Evolutionary conservation across 2,888 invertebrate genomes (phyloP).

Genomic region (Erynnis tages): DNA sequence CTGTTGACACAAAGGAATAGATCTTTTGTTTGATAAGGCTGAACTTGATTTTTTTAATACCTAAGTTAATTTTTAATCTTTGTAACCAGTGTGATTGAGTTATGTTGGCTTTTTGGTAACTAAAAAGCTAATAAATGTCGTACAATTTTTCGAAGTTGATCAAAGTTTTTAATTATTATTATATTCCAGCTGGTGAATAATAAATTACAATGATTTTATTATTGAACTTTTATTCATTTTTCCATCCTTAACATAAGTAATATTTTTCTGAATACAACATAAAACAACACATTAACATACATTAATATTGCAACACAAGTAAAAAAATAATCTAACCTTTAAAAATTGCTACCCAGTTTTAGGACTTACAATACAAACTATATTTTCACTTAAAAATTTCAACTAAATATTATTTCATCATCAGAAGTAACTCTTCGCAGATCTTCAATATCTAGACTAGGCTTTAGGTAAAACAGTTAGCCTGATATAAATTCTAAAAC

Average conservation of each 20-base stretch:
- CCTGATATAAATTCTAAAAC: no score
- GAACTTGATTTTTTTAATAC: conserved; percentile 72
- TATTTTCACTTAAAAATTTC: no score
- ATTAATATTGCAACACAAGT: no score
- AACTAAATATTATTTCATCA: no score
- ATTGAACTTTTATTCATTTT: conserved; percentile 48
- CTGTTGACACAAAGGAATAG: conserved; percentile 69
- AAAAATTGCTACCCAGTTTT: no score
- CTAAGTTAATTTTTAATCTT: conserved; percentile 75
- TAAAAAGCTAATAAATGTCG: conserved; percentile 61
- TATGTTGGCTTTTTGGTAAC: conserved; percentile 60
- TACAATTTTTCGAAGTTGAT: conserved; percentile 77
- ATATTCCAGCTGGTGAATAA: conserved; percentile 75
- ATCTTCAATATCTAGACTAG: no score
- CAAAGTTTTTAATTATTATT: conserved; percentile 72
- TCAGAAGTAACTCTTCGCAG: no score
- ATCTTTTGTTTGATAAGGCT: conserved; percentile 81
- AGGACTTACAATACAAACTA: no score
- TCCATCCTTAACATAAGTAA: not conserved
- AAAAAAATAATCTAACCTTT: no score
- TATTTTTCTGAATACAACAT: no score
- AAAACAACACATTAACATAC: no score
- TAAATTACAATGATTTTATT: conserved; percentile 71
- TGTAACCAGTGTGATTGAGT: conserved; percentile 69
- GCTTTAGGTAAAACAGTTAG: not conserved